A percentile compares a stretch with the other conserved stretches of the same genome.
Conservation (phyloP, 1,140 invertebrate species). For the Lasaia peninsularis region DNA sequence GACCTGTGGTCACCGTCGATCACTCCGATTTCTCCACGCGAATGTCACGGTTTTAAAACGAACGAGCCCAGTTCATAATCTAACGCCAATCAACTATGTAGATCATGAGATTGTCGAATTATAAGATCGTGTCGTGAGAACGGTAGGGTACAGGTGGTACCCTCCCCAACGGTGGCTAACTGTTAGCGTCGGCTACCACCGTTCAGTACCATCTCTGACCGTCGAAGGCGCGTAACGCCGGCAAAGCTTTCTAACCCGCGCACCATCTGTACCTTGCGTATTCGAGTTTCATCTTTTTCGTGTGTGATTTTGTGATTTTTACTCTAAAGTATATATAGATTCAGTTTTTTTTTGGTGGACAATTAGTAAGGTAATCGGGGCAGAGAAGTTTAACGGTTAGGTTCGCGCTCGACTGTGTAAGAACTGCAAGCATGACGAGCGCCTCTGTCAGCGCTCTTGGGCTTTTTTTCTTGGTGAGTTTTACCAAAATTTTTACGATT, state of each 20-base stretch:
- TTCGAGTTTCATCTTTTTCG: background rate
- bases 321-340: slow-evolving; percentile 22
- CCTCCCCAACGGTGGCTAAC: slow-evolving; percentile 59
- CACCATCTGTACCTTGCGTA: slow-evolving; percentile 19
- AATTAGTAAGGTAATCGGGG: slow-evolving; percentile 69
- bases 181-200: slow-evolving; percentile 48
- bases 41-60: slow-evolving; percentile 54
- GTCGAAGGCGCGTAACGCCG: slow-evolving; percentile 49
- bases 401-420: slow-evolving; percentile 70
- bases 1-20: slow-evolving; percentile 55
- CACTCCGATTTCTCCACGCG: slow-evolving; percentile 58
- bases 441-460: slow-evolving; percentile 57
- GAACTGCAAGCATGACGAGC: slow-evolving; percentile 73
- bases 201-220: slow-evolving; percentile 54
- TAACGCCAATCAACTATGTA: slow-evolving; percentile 68
- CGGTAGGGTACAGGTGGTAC: slow-evolving; percentile 59
- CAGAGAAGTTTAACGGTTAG: slow-evolving; percentile 73
- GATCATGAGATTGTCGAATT: slow-evolving; percentile 64
- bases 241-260: slow-evolving; percentile 24
- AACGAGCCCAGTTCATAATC: slow-evolving; percentile 56
- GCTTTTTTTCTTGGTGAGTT: slow-evolving; percentile 59
- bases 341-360: slow-evolving; percentile 51
- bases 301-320: slow-evolving; percentile 23
- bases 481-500: background rate
- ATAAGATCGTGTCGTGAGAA: slow-evolving; percentile 64